Evolutionary conservation across 2,888 invertebrate genomes (phyloP).

Genomic region (Aphodius sticticus): DNA sequence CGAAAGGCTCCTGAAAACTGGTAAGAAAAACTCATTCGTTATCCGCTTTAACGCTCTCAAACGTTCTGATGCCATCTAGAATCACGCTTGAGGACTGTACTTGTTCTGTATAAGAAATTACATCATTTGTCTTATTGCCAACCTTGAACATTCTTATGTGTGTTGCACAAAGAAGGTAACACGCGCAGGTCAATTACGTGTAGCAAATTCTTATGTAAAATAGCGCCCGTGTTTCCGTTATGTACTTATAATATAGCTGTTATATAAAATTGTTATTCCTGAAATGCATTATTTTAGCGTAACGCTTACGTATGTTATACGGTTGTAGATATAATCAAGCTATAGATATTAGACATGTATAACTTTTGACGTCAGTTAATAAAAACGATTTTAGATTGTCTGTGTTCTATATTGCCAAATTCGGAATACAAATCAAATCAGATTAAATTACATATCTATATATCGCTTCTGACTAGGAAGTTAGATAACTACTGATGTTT

Average conservation of each 20-base stretch:
- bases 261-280: not conserved
- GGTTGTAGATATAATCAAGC: not conserved
- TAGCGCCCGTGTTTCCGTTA: not conserved
- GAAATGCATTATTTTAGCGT: slow-evolving; percentile 4
- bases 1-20: too few species aligned
- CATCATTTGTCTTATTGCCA: not conserved
- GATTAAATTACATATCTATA: not conserved
- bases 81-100: not conserved
- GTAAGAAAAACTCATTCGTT: not conserved
- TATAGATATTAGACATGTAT: not conserved
- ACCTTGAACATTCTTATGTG: slow-evolving; percentile 4
- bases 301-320: not conserved
- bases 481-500: not conserved
- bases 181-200: not conserved
- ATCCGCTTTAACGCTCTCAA: not conserved
- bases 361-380: not conserved
- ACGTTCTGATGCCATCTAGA: not conserved
- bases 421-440: not conserved
- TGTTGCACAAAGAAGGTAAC: not conserved
- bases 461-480: not conserved
- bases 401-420: not conserved
- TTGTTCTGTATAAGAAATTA: not conserved
- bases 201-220: not conserved
- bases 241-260: not conserved
- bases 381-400: not conserved